Conservation (phyloP, 1,140 invertebrate species). For the Psix sp. region DNA sequence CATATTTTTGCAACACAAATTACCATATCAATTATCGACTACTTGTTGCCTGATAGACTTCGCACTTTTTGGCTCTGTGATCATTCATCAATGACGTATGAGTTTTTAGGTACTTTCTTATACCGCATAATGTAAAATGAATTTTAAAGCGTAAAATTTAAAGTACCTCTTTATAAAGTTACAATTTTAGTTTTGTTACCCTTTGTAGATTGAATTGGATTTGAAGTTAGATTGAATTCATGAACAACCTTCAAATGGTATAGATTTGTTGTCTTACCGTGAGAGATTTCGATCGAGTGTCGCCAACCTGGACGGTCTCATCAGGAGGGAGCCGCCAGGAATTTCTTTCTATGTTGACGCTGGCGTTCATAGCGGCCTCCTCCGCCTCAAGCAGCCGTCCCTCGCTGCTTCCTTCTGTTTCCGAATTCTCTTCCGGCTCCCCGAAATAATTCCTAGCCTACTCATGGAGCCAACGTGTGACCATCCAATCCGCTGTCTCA, state of each 20-base stretch:
- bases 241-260: constrained; percentile 50
- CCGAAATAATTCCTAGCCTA: constrained; percentile 69
- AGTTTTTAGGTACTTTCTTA: too few relatives aligned
- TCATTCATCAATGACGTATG: too few relatives aligned
- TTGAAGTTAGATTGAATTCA: too few relatives aligned
- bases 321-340: constrained; percentile 91
- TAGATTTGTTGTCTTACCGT: constrained; percentile 79
- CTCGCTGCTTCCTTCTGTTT: constrained; percentile 64
- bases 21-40: constrained; percentile 34
- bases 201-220: too few relatives aligned
- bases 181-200: too few relatives aligned
- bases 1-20: constrained; percentile 15
- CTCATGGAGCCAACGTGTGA: constrained; percentile 69
- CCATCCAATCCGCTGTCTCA: constrained; percentile 65
- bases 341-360: constrained; percentile 87
- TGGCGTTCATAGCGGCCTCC: constrained; percentile 85
- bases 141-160: too few relatives aligned
- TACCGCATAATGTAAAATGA: too few relatives aligned
- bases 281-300: constrained; percentile 88
- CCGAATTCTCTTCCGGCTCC: constrained; percentile 63
- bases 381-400: constrained; percentile 58
- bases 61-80: constrained; percentile 6
- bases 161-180: too few relatives aligned
- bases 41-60: constrained; percentile 33
- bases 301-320: constrained; percentile 91